Evolutionary conservation across 2,888 invertebrate genomes (phyloP), one percentile per base, ranked within the genome.

Genomic region (Netelia virgata): DNA sequence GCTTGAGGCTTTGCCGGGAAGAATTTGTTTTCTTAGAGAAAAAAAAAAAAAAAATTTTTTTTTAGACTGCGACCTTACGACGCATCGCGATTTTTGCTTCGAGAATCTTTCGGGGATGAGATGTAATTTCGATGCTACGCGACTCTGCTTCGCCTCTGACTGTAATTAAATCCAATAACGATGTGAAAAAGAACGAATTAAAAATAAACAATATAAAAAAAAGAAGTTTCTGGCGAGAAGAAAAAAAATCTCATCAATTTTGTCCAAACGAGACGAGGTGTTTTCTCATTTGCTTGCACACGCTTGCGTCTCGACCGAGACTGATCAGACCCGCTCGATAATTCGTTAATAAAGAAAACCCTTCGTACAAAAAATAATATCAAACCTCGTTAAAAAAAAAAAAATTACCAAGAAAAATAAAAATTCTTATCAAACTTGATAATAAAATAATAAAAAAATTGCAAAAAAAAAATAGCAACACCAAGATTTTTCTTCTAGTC

Each of bases 141-240:
- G 76, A 77, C 73, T 59, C 11, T 47, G 63, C 73, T 61, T 55
- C 61, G 77, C 23, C 61, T 55, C n/a, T 20, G 77, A 57, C 57
- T 70, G 61, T 84, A 78, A 82, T 84, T 82, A 82, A 84, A 84
- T 84, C 78, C 82, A 70, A 82, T 84, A 81, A 82, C 74, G 70
- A 82, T 64, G 70, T 18, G 50, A 69, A 64, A 57, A 66, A 61
- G 53, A 18, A 66, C 18, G 16, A n/a, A 43, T 36, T 53, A 9
- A 68, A 63, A 73, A 68, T 69, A 68, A 36, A 36, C 74, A 66
- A 73, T 16, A 23, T 14, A 23, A 53, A 2, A n/a, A 50, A 50
- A 69, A 53, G 23, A 53, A 53, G 14, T n/a, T 63, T 28, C 1
- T 11, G 9, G 53, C 50, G 41, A 16, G 23, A 47, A 47, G 50